Conservation (phyloP, 1,140 invertebrate species). For the Oryctes rhinoceros region DNA sequence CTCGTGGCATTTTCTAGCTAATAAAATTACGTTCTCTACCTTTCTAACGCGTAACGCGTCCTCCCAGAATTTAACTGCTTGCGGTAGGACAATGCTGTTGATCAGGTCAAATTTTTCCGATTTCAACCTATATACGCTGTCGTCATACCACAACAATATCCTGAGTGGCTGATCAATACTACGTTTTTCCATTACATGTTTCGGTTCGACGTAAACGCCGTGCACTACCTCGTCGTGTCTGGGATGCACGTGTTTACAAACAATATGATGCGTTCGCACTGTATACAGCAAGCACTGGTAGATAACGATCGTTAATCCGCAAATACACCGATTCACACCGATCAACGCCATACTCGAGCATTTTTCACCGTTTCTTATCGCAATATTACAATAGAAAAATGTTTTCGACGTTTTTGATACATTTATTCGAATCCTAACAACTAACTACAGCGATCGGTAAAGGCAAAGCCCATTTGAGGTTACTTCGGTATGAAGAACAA, state of each 20-base stretch:
- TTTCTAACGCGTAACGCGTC: constrained; percentile 86
- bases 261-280: background rate
- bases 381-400: too few species aligned
- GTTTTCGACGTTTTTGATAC: too few species aligned
- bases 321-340: constrained; percentile 8
- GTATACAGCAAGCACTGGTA: constrained; percentile 15
- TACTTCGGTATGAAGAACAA: background rate
- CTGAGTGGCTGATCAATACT: constrained; percentile 86
- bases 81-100: constrained; percentile 89
- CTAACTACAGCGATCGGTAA: too few species aligned
- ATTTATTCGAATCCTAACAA: too few species aligned
- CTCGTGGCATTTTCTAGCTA: constrained; percentile 86
- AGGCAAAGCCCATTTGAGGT: background rate
- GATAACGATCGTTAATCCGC: constrained; percentile 3
- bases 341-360: background rate
- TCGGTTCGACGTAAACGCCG: constrained; percentile 81
- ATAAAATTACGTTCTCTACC: constrained; percentile 81
- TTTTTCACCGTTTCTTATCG: background rate
- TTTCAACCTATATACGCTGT: constrained; percentile 88
- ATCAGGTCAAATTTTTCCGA: constrained; percentile 83
- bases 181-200: constrained; percentile 81
- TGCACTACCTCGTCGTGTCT: constrained; percentile 68
- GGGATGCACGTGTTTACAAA: constrained; percentile 25
- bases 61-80: constrained; percentile 94
- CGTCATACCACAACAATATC: constrained; percentile 90